Evolutionary conservation across 2,888 invertebrate genomes (phyloP).

Genomic region (Suillia variegata): DNA sequence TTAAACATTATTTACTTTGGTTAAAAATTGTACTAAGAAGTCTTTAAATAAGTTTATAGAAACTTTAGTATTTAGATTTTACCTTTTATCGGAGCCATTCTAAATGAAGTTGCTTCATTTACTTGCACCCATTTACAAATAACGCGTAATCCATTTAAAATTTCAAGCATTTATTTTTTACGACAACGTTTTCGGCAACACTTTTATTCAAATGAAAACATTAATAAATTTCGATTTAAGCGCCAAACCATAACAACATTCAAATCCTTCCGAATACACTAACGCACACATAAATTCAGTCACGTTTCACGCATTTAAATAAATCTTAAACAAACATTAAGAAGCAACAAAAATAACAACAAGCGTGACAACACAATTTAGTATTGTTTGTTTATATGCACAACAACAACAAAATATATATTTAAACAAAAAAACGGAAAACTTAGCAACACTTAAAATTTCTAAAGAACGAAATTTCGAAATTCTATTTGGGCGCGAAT

Average conservation of each 20-base stretch:
- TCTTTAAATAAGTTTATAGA: too few species aligned
- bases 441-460: neutral
- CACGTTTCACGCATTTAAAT: conserved; percentile 52
- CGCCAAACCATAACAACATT: neutral
- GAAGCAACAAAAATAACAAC: conserved; percentile 7
- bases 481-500: neutral
- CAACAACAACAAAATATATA: neutral
- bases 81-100: too few species aligned
- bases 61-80: too few species aligned
- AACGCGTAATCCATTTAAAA: too few species aligned
- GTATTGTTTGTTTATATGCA: neutral
- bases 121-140: too few species aligned
- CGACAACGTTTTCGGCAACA: too few species aligned
- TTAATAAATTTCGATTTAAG: neutral
- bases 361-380: neutral
- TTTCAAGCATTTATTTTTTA: too few species aligned
- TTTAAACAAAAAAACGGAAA: neutral
- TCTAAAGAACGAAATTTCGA: neutral
- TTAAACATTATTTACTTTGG: too few species aligned
- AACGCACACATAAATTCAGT: conserved; percentile 47
- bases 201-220: neutral
- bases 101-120: too few species aligned
- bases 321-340: conserved; percentile 32
- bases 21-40: too few species aligned
- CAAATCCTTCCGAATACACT: neutral